Base-by-base conservation (phyloP, 2,888 invertebrate genomes). In the Nephrotoma guestfalica region DNA sequence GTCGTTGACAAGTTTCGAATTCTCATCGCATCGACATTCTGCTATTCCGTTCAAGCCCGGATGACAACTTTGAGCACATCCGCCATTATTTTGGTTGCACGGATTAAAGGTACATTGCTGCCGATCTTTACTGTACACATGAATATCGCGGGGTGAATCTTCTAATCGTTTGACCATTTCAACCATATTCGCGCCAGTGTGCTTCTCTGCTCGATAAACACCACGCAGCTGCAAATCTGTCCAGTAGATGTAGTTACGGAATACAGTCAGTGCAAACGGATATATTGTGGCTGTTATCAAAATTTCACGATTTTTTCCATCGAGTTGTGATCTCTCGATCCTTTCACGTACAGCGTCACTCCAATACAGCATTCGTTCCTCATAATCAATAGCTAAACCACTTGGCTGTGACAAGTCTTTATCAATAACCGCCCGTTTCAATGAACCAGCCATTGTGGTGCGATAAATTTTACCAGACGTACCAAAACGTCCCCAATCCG, bases 131-230 rank as follows among this genome's bases (percentile, higher is more conserved):
- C 97, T 96, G 90, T 94, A 98, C 0, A 98, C 95, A 89, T 97
- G 97, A 87, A 99, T 96, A 89, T 98, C 98, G 87, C 98, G 93
- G 0, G 98, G 98, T 0, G 97, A 97, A 89, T 98, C 97, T 88
- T 98, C 97, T 42, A 99, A 92, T 1, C 98, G 94, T 89, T 98
- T 97, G 0, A 98, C 97, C 93, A 99, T 96, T 90, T 97, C 97
- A 2, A 97, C 93, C 95, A 98, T 97, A 89, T 97, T 96, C 3
- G 97, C 97, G 0, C 99, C 99, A 0, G 99, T 99, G 89, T 98
- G 97, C 90, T 99, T 99, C 90, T 99, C 98, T 0, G 99, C 98
- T 83, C 99, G 93, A 90, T 98, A 99, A 0, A 99, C 97, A 0
- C 98, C 98, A 86, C 98, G 93, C 4, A 98, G 91, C 90, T 97